These are phyloP conservation scores for Perca fluviatilis DNA, from an alignment of 2,113 vertebrate genomes.

Conservation along the genomic window DNA sequence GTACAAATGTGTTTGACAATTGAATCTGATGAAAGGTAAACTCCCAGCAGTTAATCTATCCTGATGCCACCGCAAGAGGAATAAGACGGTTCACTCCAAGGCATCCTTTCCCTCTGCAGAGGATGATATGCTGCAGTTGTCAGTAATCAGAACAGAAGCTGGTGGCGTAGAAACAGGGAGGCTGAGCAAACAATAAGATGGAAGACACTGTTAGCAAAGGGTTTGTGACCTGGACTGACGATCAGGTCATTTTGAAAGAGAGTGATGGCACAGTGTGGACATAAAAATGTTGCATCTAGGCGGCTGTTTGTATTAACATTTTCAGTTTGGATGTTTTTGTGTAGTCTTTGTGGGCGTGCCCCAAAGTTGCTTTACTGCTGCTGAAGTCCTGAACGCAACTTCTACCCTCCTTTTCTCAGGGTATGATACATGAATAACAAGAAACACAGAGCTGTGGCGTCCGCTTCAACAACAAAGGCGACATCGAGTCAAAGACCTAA, in stretches of 20 bases:
- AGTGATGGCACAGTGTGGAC: background rate
- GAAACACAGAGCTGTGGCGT: conserved; percentile 28
- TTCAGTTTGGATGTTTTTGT: background rate
- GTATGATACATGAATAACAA: conserved; percentile 36
- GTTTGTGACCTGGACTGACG: conserved; percentile 25
- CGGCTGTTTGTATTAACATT: background rate
- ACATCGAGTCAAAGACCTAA: conserved; percentile 50
- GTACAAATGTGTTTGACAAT: conserved; percentile 6
- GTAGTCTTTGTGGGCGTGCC: conserved; percentile 10
- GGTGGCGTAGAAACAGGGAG: conserved; percentile 10
- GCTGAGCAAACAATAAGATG: conserved; percentile 29
- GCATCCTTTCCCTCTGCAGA: conserved; percentile 45
- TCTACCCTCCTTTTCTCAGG: conserved; percentile 11
- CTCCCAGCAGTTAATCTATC: conserved; percentile 38
- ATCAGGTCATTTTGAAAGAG: conserved; percentile 20
- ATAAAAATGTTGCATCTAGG: background rate
- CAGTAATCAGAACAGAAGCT: conserved; percentile 36
- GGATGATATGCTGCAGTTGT: conserved; percentile 43
- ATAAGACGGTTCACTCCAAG: conserved; percentile 40
- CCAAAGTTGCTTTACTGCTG: conserved; percentile 11
- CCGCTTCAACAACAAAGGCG: conserved; percentile 59
- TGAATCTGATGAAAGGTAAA: conserved; percentile 42
- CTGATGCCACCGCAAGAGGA: conserved; percentile 10
- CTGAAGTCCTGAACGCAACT: conserved; percentile 41
- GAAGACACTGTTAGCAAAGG: conserved; percentile 19